Conservation (phyloP, 2,113 vertebrate genomes). For the Thalassoma bifasciatum region DNA sequence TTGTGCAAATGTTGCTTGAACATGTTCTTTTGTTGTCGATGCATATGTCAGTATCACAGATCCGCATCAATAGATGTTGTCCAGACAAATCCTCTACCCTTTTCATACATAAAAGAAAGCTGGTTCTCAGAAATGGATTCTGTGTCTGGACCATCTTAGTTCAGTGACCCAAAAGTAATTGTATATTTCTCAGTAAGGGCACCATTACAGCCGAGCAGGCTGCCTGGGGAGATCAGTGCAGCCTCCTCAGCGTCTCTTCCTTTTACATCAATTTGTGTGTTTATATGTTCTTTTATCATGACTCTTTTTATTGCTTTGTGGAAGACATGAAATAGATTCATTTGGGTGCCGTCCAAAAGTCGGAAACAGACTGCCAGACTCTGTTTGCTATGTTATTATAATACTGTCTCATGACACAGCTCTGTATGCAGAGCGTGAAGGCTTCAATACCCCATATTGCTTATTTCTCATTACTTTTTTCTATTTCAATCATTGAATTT, state of each 20-base stretch:
- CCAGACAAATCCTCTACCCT: slow-evolving; percentile 8
- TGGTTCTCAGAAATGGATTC: slow-evolving; percentile 43
- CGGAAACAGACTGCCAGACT: not conserved
- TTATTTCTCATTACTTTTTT: not conserved
- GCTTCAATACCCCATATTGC: not conserved
- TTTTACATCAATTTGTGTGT: slow-evolving; percentile 22
- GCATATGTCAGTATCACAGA: slow-evolving; percentile 35
- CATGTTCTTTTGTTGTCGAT: slow-evolving; percentile 35
- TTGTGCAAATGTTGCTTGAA: slow-evolving; percentile 47
- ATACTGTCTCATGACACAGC: not conserved
- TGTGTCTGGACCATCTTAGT: slow-evolving; percentile 50
- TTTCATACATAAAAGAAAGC: slow-evolving; percentile 10
- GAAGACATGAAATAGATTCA: not conserved
- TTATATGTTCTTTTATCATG: not conserved
- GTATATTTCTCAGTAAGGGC: slow-evolving; percentile 32
- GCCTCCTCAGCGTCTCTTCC: slow-evolving; percentile 17
- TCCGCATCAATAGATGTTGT: not conserved
- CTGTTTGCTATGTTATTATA: not conserved
- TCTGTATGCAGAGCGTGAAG: not conserved
- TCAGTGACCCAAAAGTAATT: slow-evolving; percentile 63
- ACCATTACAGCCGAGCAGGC: slow-evolving; percentile 42
- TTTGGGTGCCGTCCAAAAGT: not conserved
- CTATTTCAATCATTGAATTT: not conserved
- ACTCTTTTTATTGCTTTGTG: not conserved
- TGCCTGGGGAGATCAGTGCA: slow-evolving; percentile 50